phyloP scores from a whole-genome alignment of 2,113 vertebrate genomes.

The Cyprinodon tularosa region DNA sequence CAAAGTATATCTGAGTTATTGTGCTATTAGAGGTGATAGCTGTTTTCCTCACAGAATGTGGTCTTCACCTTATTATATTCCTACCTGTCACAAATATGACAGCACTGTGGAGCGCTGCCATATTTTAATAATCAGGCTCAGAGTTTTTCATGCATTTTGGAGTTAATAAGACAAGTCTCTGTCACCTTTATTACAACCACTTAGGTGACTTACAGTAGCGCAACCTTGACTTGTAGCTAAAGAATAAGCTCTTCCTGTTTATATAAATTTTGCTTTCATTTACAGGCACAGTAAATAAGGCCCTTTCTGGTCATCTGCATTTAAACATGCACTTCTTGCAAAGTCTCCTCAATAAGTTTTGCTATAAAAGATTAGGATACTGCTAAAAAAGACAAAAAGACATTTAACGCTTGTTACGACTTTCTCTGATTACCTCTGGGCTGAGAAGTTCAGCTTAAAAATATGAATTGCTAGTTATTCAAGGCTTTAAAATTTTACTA shows the following conservation, averaged over 20 bases:
- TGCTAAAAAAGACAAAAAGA: background rate
- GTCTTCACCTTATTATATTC: slow-evolving; percentile 25
- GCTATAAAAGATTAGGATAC: background rate
- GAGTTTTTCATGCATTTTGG: slow-evolving; percentile 8
- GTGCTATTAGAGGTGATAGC: slow-evolving; percentile 17
- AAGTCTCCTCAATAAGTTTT: background rate
- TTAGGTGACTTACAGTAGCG: background rate
- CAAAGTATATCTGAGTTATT: slow-evolving; percentile 35
- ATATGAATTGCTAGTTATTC: too few species aligned
- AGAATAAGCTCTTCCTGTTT: background rate
- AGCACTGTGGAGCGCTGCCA: background rate
- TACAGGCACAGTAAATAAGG: background rate
- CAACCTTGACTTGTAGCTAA: slow-evolving; percentile 5
- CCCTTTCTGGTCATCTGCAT: background rate
- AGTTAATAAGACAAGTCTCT: slow-evolving; percentile 6
- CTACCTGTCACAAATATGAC: background rate
- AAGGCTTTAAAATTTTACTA: too few species aligned
- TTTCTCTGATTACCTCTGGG: too few species aligned
- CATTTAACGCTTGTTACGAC: too few species aligned
- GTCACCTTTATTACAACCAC: slow-evolving; percentile 26
- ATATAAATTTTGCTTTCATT: background rate
- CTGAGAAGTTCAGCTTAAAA: too few species aligned
- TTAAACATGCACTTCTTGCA: slow-evolving; percentile 39
- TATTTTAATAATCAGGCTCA: slow-evolving; percentile 16
- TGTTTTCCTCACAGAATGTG: slow-evolving; percentile 15